These are phyloP conservation scores for Mesoclemmys tuberculata DNA, from an alignment of 2,113 vertebrate species.

Conservation along the genomic window DNA sequence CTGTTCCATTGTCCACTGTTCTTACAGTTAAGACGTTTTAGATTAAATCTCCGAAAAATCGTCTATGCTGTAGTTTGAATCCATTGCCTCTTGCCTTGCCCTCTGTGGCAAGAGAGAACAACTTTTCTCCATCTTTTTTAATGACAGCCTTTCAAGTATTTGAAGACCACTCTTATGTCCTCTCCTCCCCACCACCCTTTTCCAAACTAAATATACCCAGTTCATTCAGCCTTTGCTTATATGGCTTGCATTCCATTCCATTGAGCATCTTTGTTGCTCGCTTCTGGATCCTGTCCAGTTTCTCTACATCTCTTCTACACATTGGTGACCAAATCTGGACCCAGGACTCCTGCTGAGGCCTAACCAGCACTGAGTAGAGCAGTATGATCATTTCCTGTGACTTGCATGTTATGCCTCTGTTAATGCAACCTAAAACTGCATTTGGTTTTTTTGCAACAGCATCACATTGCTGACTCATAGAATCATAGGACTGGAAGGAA, in stretches of 20 bases:
- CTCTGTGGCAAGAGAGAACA: neutral
- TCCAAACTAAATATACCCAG: neutral
- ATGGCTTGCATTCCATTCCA: neutral
- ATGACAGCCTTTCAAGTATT: neutral
- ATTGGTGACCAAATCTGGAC: neutral
- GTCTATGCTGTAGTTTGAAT: neutral
- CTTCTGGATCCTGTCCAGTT: neutral
- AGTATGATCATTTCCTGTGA: too few relatives aligned
- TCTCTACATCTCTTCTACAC: neutral
- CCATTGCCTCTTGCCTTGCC: neutral
- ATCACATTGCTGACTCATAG: too few relatives aligned
- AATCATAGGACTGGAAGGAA: too few relatives aligned
- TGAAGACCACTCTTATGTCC: neutral
- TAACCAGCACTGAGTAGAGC: too few relatives aligned
- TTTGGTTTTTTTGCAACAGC: too few relatives aligned
- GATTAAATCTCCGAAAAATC: neutral
- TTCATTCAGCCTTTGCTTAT: neutral
- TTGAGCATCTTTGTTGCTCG: neutral
- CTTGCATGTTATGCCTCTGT: too few relatives aligned
- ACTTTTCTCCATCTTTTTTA: neutral
- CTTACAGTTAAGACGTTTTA: neutral
- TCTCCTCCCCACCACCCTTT: neutral
- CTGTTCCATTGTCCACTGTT: too few relatives aligned
- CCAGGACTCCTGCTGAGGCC: too few relatives aligned
- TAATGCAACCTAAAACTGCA: too few relatives aligned